These are phyloP conservation scores for Amazona finschi DNA, from an alignment of 2,797 vertebrate species.

Conservation along the genomic window DNA sequence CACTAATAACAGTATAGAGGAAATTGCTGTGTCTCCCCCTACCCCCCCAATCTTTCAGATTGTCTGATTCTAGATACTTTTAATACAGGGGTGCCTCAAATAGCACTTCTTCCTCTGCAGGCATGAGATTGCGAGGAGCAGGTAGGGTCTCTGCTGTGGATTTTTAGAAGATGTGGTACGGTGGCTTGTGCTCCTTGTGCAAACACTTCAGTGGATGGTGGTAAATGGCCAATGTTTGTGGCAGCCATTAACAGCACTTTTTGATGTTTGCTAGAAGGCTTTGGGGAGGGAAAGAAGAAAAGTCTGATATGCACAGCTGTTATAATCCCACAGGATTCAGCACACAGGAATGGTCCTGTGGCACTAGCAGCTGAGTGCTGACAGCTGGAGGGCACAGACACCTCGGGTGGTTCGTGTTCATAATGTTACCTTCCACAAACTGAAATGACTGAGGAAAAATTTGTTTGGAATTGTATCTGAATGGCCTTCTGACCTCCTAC, in stretches of 20 bases:
- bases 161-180: neutral
- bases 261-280: neutral
- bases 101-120: neutral
- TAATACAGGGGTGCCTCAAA: neutral
- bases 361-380: neutral
- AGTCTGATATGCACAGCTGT: neutral
- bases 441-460: neutral
- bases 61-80: neutral
- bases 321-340: neutral
- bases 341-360: neutral
- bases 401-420: neutral
- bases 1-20: neutral
- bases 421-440: neutral
- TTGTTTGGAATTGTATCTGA: neutral
- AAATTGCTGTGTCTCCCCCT: neutral
- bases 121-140: neutral
- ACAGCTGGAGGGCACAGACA: neutral
- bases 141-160: neutral
- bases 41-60: neutral
- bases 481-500: neutral
- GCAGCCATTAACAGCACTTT: neutral
- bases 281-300: neutral
- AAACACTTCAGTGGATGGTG: neutral
- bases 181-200: neutral
- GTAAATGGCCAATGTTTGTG: neutral